Conservation (phyloP, 2,797 vertebrate genomes). For the Oreochromis mossambicus region DNA sequence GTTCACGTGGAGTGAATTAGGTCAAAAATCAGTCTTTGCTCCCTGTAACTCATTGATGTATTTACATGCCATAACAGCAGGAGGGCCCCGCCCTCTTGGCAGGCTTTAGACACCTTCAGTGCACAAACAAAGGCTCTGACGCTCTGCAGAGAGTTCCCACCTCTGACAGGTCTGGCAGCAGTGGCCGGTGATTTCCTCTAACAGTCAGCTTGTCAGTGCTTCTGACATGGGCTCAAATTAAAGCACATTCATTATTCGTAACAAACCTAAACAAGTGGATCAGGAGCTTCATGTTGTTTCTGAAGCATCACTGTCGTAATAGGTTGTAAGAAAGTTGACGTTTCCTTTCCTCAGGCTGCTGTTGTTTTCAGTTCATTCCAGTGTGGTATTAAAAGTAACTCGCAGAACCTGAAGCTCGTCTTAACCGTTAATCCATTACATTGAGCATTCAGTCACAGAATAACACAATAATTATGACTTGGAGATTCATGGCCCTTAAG, state of each 20-base stretch:
- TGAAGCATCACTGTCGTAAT: background rate
- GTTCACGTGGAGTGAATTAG: background rate
- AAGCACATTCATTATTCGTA: background rate
- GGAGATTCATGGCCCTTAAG: background rate
- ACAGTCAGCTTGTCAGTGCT: background rate
- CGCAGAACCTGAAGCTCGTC: background rate
- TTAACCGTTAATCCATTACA: background rate
- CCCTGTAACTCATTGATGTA: background rate
- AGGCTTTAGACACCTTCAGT: background rate
- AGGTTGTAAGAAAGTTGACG: background rate
- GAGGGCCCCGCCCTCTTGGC: background rate
- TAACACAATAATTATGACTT: background rate
- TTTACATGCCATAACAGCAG: background rate
- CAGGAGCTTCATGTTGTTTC: background rate
- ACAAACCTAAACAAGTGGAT: background rate
- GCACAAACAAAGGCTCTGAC: background rate
- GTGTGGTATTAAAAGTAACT: background rate
- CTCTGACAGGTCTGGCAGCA: background rate
- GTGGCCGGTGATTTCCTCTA: background rate
- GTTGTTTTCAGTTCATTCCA: slow-evolving; percentile 14
- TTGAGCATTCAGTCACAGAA: background rate
- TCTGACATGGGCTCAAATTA: background rate
- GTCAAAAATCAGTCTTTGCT: background rate
- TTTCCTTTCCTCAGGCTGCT: background rate
- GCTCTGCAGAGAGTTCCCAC: background rate